A percentile compares a stretch with the other conserved stretches of the same genome.
These are phyloP conservation scores for Galago senegalensis DNA, from an alignment of 2,797 vertebrate species.

Conservation along the genomic window DNA sequence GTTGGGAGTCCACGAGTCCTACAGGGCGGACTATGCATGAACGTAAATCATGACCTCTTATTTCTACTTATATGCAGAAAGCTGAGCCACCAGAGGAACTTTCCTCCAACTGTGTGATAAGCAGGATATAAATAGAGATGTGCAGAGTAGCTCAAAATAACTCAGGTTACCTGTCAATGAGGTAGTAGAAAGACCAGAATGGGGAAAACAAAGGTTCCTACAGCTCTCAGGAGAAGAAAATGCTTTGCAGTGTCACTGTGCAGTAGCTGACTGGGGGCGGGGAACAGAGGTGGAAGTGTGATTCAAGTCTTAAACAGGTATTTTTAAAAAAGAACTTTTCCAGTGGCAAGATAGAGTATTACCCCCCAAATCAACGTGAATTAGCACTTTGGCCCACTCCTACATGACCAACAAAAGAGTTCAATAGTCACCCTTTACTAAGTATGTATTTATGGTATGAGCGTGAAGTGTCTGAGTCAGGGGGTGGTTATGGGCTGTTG, in stretches of 20 bases:
- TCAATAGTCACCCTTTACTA: slow-evolving; percentile 62
- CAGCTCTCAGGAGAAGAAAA: slow-evolving; percentile 37
- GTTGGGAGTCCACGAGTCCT: slow-evolving; percentile 54
- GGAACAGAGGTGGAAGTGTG: accelerated
- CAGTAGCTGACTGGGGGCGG: background rate
- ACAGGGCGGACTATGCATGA: slow-evolving; percentile 51
- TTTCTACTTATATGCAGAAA: slow-evolving; percentile 76
- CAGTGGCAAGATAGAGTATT: slow-evolving; percentile 37
- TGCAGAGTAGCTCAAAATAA: slow-evolving; percentile 83
- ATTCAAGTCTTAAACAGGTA: slow-evolving; percentile 44
- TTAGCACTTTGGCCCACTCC: slow-evolving; percentile 52
- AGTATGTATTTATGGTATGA: slow-evolving; percentile 61
- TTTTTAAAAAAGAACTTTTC: slow-evolving; percentile 10
- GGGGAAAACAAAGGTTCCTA: slow-evolving; percentile 66
- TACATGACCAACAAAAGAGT: slow-evolving; percentile 36
- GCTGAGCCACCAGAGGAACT: slow-evolving; percentile 70
- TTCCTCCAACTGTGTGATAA: slow-evolving; percentile 80
- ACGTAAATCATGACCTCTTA: slow-evolving; percentile 67
- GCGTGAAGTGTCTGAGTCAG: slow-evolving; percentile 74
- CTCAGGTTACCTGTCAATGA: slow-evolving; percentile 86
- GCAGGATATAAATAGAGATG: slow-evolving; percentile 85
- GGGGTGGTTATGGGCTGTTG: slow-evolving; percentile 63
- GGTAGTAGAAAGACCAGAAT: slow-evolving; percentile 76
- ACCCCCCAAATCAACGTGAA: slow-evolving; percentile 41
- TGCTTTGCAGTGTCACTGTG: slow-evolving; percentile 1